Evolutionary conservation across 2,888 invertebrate species (phyloP), one percentile per base, ranked within the genome.

Genomic region (Chydorus sphaericus): DNA sequence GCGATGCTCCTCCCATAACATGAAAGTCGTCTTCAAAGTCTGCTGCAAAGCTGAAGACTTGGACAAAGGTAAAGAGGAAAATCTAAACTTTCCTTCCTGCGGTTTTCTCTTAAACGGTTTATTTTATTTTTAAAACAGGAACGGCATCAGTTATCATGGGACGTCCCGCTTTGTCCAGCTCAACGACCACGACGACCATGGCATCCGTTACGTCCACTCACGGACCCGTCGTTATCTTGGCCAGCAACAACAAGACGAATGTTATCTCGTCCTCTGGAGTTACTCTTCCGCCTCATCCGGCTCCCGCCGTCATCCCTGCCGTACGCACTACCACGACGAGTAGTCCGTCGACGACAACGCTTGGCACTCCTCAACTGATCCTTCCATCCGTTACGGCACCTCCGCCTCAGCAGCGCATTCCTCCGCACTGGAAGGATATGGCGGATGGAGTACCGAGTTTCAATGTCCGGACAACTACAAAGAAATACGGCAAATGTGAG

Each of bases 1-100:
- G 60, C 81, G 90, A 62, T 93, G 93, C 74, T 80, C 85, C 62
- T 84, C 85, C 64, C 83, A 92, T 71, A 91, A 92, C 72, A 93
- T 93, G 92, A 91, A 91, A 77, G 83, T 93, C 65, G 88, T 92
- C 59, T 92, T 92, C 74, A 89, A 90, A 72, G 90, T 91, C 57
- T 90, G 90, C 75, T 91, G 90, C 73, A 81, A 82, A 66, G 81
- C 84, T 38, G 82, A 85, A 66, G 79, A 71, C 58, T 66, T 68
- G 54, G 56, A 58, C 31, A 58, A 55, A 48, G 29, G 38, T 51
- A 48, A 48, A 30, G 44, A 44, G 18, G 39, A 52, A 18, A 16
- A 11, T 4, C 26, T 26, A 20, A 36, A n/a, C n/a, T n/a, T n/a
- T n/a, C n/a, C n/a, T n/a, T n/a, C n/a, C n/a, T n/a, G n/a, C n/a